Base-by-base conservation (phyloP, 2,888 invertebrate genomes). In the Gnatocerus cornutus region DNA sequence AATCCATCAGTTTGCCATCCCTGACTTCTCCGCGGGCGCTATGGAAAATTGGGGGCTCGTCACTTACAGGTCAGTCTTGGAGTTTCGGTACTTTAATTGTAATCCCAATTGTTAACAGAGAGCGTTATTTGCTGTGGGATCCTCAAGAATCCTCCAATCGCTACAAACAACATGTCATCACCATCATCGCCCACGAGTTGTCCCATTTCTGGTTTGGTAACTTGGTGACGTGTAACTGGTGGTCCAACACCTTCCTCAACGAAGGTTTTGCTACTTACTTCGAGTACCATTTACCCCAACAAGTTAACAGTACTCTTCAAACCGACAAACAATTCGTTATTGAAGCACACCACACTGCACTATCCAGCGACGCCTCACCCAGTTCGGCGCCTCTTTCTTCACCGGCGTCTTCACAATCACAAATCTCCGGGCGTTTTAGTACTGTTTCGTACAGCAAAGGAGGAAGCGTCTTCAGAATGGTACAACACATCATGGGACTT, bases 31-130 rank as follows among this genome's bases (percentile, higher is more conserved):
- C 50, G 91, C 93, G 72, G 94, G 93, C 45, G 96, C 96, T 58
- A 96, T 96, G 96, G 95, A 96, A 81, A 96, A 97, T 82, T 96
- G 96, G 95, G 96, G 96, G 5, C 86, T 96, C 16, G 88, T 95
- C 5, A 95, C 93, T 1, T 96, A 93, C 85, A 89, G 90, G 92
- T 91, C 82, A 66, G 58, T 33, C 30, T 37, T 29, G 7, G 29
- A 29, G 7, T 5, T 29, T 29, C 7, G 7, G 7, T 29, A 29
- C 7, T 4, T 29, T 5, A 29, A 29, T 29, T 29, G 29, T 29
- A 29, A 4, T 7, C 29, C 29, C 29, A n/a, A n/a, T n/a, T n/a
- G n/a, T n/a, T n/a, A n/a, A n/a, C n/a, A 89, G 91, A 73, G 91
- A 91, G 80, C 88, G 89, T 1, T 83, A 87, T 0, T 84, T 92